phyloP scores from a whole-genome alignment of 2,888 invertebrate species.

The Phengaris alcon region DNA sequence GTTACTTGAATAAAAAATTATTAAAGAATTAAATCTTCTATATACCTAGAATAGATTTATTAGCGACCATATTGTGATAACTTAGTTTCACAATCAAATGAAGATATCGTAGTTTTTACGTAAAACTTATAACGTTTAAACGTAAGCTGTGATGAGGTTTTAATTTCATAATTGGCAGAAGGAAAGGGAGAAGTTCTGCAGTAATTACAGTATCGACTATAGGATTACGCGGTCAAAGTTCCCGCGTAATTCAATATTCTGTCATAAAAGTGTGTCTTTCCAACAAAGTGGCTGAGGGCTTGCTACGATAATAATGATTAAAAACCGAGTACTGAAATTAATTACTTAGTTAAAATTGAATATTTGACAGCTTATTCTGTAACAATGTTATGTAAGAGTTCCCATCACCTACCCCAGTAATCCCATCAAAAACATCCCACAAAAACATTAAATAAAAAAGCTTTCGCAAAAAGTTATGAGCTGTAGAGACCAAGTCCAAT shows the following conservation, averaged over 20 bases:
- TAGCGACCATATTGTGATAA: no score
- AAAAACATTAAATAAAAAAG: no score
- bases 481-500: no score
- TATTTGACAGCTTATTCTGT: not conserved
- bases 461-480: no score
- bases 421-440: no score
- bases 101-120: not conserved
- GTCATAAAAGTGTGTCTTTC: not conserved
- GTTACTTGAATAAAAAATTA: no score
- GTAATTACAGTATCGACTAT: slow-evolving; percentile 41
- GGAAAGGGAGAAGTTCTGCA: slow-evolving; percentile 48
- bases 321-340: not conserved
- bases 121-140: not conserved
- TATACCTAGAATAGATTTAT: no score
- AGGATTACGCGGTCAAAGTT: slow-evolving; percentile 23
- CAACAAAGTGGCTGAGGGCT: not conserved
- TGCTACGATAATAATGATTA: not conserved
- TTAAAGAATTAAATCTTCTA: no score
- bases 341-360: not conserved
- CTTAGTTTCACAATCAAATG: no score
- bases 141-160: slow-evolving; percentile 55
- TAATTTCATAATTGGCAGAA: slow-evolving; percentile 71
- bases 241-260: slow-evolving; percentile 20
- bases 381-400: not conserved
- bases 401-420: no score